Percentiles rank a stretch among this genome's conserved stretches.
phyloP scores from a whole-genome alignment of 2,113 vertebrate genomes.

The Chiloscyllium plagiosum region DNA sequence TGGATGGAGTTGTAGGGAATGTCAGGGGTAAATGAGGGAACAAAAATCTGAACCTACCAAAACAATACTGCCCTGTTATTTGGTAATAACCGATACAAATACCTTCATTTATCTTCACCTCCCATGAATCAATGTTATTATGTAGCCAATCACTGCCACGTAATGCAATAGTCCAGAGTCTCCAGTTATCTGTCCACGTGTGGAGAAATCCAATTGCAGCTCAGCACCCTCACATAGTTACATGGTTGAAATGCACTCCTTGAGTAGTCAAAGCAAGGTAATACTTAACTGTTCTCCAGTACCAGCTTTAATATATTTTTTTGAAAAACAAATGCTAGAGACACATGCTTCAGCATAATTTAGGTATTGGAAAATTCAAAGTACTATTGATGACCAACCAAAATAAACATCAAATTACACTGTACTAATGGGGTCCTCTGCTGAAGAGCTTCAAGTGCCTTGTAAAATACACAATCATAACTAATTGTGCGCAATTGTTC shows the following conservation, averaged over 20 bases:
- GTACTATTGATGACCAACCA: neutral
- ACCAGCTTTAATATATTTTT: neutral
- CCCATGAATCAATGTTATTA: neutral
- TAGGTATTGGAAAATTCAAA: slow-evolving; percentile 2
- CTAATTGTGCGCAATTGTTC: neutral
- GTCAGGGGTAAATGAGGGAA: neutral
- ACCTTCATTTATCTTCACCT: neutral
- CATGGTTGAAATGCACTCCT: neutral
- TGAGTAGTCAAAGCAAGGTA: neutral
- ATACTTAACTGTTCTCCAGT: neutral
- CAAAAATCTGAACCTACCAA: neutral
- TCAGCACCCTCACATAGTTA: neutral
- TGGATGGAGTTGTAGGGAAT: neutral
- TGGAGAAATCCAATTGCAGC: neutral
- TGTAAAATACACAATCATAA: neutral
- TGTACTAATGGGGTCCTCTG: neutral
- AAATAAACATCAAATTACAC: neutral
- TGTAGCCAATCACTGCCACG: neutral
- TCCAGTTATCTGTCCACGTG: neutral
- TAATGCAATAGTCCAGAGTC: neutral
- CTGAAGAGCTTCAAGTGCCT: neutral
- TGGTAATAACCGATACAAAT: neutral
- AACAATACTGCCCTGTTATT: neutral
- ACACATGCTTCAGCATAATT: neutral
- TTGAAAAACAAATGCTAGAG: neutral